Percentiles rank a stretch among this genome's conserved stretches.
Evolutionary conservation across 2,888 invertebrate genomes (phyloP).

Genomic region (Hypsopygia costalis): DNA sequence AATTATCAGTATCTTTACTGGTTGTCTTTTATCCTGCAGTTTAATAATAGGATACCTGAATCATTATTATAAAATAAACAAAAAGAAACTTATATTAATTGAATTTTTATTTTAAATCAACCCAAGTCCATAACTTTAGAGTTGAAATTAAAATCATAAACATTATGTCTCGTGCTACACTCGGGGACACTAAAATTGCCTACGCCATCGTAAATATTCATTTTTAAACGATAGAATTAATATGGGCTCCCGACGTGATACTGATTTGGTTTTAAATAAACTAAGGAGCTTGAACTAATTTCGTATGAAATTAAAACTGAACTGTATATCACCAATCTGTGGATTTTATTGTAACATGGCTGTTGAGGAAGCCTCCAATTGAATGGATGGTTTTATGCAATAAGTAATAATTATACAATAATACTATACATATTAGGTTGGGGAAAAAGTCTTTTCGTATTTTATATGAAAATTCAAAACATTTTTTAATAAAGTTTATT

Average conservation of each 20-base stretch:
- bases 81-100: constrained; percentile 38
- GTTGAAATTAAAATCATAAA: constrained; percentile 41
- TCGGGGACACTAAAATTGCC: constrained; percentile 30
- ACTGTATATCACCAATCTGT: constrained; percentile 57
- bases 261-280: constrained; percentile 55
- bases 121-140: constrained; percentile 36
- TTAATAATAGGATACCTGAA: no score
- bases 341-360: constrained; percentile 51
- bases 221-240: constrained; percentile 47
- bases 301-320: constrained; percentile 56
- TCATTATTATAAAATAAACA: constrained; percentile 39
- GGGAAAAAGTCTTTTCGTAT: no score
- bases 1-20: no score
- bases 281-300: constrained; percentile 57
- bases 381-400: constrained; percentile 34
- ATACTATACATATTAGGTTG: no score
- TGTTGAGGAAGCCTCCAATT: constrained; percentile 62
- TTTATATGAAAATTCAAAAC: no score
- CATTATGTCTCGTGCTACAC: constrained; percentile 35
- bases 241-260: constrained; percentile 47
- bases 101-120: constrained; percentile 41
- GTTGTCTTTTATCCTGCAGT: no score
- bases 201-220: constrained; percentile 37
- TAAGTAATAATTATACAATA: constrained; percentile 5
- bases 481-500: no score